Evolutionary conservation across 2,888 invertebrate species (phyloP), one percentile per base, ranked within the genome.

Genomic region (Diplazon laetatorius): DNA sequence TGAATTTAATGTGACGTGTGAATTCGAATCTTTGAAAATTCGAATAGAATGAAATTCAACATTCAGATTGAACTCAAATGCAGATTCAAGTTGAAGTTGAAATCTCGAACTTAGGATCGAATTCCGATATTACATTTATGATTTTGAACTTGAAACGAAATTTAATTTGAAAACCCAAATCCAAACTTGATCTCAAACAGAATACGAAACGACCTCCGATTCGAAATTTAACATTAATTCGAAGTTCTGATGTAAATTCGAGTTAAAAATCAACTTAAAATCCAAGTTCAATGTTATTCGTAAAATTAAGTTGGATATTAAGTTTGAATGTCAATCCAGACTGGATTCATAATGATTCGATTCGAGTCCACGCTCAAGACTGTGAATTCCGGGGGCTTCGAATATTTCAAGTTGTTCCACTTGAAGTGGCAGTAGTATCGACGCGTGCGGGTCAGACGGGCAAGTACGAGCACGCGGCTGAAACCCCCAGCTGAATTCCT

Each of bases 401-500:
- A 30, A 30, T 30, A 14, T 16, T 30, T 55, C 1, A 30, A 9
- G 6, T 14, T 9, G 22, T 6, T 8, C 14, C 22, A 14, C 42
- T 42, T 18, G 6, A 39, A n/a, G 48, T 8, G 48, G 35, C 18
- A 63, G 63, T 48, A 48, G 63, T 35, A 20, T 35, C 12, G 48
- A 10, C 37, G 37, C 6, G 48, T 14, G 35, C 20, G 48, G 63
- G 48, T 37, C 63, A 65, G 63, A 65, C 63, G n/a, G 46, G n/a
- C 8, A 35, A 9, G n/a, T 48, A 8, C 48, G 16, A 44, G 35
- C 22, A 35, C 48, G n/a, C 48, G 48, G 18, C 20, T 16, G 18
- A 48, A 46, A n/a, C n/a, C 1, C 63, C 12, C n/a, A 22, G 35
- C 18, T 48, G 25, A 46, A 50, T 48, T 30, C 63, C 48, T 35